A percentile compares a stretch with the other conserved stretches of the same genome.
Conservation (phyloP, 2,888 invertebrate genomes). For the Epinotia bilunana region DNA sequence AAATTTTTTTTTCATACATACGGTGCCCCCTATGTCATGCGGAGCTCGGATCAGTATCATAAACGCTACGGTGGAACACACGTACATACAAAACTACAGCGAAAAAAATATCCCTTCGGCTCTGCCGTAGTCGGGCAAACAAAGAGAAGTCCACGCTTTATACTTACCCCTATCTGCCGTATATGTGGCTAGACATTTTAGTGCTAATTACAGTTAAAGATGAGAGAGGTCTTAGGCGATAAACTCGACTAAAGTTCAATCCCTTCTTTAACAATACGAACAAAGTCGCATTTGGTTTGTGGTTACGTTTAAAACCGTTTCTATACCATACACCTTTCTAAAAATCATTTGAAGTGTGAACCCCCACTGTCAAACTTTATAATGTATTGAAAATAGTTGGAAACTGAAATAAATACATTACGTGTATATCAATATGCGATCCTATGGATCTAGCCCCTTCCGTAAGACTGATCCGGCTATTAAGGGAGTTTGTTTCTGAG, state of each 20-base stretch:
- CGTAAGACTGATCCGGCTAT: slow-evolving; percentile 52
- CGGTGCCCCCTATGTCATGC: too few relatives aligned
- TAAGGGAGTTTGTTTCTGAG: slow-evolving; percentile 12
- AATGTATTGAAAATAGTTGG: neutral
- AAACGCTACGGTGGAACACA: too few relatives aligned
- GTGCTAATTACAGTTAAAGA: too few relatives aligned
- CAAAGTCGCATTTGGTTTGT: neutral
- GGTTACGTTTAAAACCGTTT: neutral
- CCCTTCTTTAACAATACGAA: neutral
- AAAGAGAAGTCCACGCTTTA: neutral
- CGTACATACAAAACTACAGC: too few relatives aligned
- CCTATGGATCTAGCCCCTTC: slow-evolving; percentile 53
- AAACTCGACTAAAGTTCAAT: neutral
- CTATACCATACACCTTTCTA: too few relatives aligned
- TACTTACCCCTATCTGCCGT: neutral
- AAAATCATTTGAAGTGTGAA: too few relatives aligned
- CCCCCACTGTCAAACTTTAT: too few relatives aligned
- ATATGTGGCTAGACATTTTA: neutral
- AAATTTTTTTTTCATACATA: too few relatives aligned
- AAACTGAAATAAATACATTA: slow-evolving; percentile 41
- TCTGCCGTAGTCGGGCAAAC: too few relatives aligned
- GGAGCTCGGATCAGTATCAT: too few relatives aligned
- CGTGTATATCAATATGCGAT: slow-evolving; percentile 52
- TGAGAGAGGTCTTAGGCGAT: neutral
- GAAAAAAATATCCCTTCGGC: too few relatives aligned